Percentiles rank a stretch among this genome's conserved stretches.
phyloP scores from a whole-genome alignment of 2,797 vertebrate species.

The Parauchenoglanis ngamensis region DNA sequence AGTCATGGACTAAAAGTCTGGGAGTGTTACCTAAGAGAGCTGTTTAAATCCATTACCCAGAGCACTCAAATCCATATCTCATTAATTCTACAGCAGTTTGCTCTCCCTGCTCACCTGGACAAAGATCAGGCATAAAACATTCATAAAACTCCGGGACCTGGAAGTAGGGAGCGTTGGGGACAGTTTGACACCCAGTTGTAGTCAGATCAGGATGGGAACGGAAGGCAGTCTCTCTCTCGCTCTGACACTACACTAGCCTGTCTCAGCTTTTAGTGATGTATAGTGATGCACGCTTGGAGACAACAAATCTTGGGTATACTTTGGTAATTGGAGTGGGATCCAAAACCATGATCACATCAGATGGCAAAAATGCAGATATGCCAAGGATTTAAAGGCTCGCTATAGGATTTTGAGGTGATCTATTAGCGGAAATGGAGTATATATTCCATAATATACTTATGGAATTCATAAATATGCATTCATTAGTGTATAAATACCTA shows the following conservation, averaged over 20 bases:
- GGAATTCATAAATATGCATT: too few relatives aligned
- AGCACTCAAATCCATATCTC: constrained; percentile 55
- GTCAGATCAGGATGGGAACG: background rate
- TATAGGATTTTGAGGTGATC: too few relatives aligned
- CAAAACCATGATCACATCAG: background rate
- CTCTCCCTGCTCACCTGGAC: constrained; percentile 47
- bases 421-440: too few relatives aligned
- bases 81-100: constrained; percentile 52
- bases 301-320: background rate
- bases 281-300: background rate
- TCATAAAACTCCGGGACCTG: constrained; percentile 37
- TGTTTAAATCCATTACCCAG: constrained; percentile 53
- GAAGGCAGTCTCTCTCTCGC: background rate
- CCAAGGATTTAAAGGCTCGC: background rate
- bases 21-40: constrained; percentile 46
- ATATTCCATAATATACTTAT: too few relatives aligned
- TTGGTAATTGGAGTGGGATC: background rate
- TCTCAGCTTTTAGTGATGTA: background rate
- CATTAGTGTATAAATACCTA: too few relatives aligned
- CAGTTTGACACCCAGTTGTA: constrained; percentile 25
- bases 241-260: background rate
- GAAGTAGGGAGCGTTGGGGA: constrained; percentile 2
- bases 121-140: constrained; percentile 52
- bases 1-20: constrained; percentile 40
- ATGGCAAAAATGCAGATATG: background rate